Evolutionary conservation across 2,113 vertebrate genomes (phyloP).

Genomic region (Crotalus viridis): DNA sequence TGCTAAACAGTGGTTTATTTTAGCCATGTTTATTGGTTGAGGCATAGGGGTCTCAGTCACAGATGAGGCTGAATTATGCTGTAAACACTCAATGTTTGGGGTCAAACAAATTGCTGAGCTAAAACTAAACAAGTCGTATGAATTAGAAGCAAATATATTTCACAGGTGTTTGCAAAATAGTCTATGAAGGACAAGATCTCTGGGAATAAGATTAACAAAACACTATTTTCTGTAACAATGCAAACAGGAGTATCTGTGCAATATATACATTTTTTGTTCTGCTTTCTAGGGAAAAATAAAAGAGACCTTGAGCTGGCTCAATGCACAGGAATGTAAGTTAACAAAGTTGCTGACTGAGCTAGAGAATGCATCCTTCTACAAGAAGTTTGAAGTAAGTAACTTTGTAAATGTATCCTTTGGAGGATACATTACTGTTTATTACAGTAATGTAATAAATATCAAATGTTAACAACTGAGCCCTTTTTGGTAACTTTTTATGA

Average conservation of each 20-base stretch:
- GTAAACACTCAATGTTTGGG: neutral
- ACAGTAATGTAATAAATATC: neutral
- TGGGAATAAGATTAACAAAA: neutral
- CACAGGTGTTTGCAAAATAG: neutral
- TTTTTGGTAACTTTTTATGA: neutral
- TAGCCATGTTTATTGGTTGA: neutral
- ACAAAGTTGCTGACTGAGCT: constrained; percentile 77
- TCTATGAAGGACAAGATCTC: neutral
- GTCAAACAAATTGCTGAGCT: neutral
- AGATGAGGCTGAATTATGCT: neutral
- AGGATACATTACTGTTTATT: neutral
- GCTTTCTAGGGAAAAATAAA: constrained; percentile 73
- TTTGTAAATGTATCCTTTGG: neutral
- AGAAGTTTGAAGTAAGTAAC: constrained; percentile 81
- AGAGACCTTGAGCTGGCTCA: constrained; percentile 82
- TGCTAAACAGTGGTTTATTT: neutral
- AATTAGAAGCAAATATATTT: neutral
- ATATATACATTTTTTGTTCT: constrained; percentile 49
- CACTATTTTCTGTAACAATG: constrained; percentile 19
- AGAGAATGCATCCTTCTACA: constrained; percentile 77
- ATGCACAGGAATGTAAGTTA: constrained; percentile 80
- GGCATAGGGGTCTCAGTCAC: neutral
- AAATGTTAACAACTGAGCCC: neutral
- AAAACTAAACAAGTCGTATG: neutral
- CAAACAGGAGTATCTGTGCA: constrained; percentile 32